Conservation (phyloP, 2,113 vertebrate species). For the Athene noctua region DNA sequence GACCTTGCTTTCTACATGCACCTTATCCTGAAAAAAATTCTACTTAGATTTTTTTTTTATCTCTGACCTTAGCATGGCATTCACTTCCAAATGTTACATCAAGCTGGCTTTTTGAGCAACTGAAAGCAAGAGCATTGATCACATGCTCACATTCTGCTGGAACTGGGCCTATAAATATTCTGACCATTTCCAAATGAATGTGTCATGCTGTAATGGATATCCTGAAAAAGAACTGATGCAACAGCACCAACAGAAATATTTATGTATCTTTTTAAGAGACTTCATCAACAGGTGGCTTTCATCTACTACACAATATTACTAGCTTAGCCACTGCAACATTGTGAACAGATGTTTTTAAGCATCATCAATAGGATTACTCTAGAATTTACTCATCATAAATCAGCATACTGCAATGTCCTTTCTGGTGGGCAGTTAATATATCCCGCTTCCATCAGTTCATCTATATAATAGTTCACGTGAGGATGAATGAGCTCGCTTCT, state of each 20-base stretch:
- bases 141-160: background rate
- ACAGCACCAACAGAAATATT: background rate
- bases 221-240: background rate
- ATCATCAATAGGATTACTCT: background rate
- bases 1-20: background rate
- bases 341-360: background rate
- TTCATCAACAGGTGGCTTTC: constrained; percentile 21
- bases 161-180: background rate
- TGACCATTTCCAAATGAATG: background rate
- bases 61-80: background rate
- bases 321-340: background rate
- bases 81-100: background rate
- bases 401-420: constrained; percentile 10
- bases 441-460: constrained; percentile 8
- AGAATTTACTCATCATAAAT: constrained; percentile 57
- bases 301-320: background rate
- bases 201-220: background rate
- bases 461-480: constrained; percentile 35
- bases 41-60: background rate
- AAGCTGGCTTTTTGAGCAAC: background rate
- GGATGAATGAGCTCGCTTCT: constrained; percentile 54
- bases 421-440: constrained; percentile 27
- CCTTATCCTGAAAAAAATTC: background rate
- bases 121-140: background rate
- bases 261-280: background rate